These are phyloP conservation scores for Patiria miniata DNA, from an alignment of 35 echinoderm and acorn worm species.

Conservation along the genomic window DNA sequence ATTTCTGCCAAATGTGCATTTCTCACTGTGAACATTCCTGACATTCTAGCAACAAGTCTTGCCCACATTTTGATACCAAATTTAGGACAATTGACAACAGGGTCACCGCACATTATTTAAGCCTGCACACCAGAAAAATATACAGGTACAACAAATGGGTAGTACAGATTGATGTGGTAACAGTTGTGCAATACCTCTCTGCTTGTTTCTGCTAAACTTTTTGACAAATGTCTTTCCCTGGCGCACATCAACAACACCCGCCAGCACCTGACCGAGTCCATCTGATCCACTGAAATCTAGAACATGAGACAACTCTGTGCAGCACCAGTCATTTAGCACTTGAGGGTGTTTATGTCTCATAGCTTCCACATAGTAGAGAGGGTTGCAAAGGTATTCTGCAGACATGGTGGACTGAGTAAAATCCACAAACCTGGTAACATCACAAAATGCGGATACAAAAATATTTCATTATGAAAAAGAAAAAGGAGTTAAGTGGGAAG, in stretches of 20 bases:
- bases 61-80: no score
- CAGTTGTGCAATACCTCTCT: slow-evolving; percentile 77
- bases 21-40: no score
- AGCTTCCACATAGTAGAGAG: slow-evolving; percentile 89
- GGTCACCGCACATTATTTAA: no score
- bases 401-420: neutral
- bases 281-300: slow-evolving; percentile 92
- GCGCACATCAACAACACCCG: slow-evolving; percentile 73
- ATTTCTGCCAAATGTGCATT: no score
- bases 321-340: slow-evolving; percentile 88
- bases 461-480: no score
- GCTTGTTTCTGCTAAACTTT: slow-evolving; percentile 74
- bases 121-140: no score
- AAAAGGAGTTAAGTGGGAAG: no score
- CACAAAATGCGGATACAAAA: neutral
- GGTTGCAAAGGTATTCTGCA: slow-evolving; percentile 81
- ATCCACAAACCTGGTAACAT: neutral
- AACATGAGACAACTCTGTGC: slow-evolving; percentile 91
- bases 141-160: no score
- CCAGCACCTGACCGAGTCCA: slow-evolving; percentile 77
- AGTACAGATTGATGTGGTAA: no score
- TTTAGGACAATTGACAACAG: no score
- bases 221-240: slow-evolving; percentile 85
- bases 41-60: no score
- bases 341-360: slow-evolving; percentile 90